phyloP scores from a whole-genome alignment of 2,113 vertebrate species.

The Prionailurus bengalensis region DNA sequence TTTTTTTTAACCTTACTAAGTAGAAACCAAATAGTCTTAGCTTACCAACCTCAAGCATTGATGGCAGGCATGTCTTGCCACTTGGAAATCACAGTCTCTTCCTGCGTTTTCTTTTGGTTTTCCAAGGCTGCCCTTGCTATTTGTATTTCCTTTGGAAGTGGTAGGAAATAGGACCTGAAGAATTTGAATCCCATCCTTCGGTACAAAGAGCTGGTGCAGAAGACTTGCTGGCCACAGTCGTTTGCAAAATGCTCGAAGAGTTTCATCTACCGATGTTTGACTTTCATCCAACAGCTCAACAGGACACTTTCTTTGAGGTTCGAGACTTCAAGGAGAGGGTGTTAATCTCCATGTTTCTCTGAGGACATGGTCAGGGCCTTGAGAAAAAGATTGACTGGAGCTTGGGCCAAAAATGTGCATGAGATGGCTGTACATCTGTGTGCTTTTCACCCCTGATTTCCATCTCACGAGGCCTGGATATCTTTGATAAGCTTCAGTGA shows the following conservation, averaged over 20 bases:
- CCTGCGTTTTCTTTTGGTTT: not conserved
- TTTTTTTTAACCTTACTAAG: not conserved
- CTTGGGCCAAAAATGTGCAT: not conserved
- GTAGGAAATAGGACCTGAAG: not conserved
- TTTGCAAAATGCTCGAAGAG: not conserved
- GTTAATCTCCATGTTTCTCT: not conserved
- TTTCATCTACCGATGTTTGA: not conserved
- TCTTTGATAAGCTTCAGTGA: not conserved
- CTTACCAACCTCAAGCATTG: not conserved
- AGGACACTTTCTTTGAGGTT: not conserved
- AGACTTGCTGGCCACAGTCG: not conserved
- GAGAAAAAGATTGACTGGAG: not conserved
- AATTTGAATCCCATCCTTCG: not conserved
- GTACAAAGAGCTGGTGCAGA: not conserved
- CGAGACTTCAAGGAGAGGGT: not conserved
- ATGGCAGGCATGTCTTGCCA: not conserved
- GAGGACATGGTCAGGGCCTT: not conserved
- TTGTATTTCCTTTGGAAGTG: not conserved
- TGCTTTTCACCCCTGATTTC: not conserved
- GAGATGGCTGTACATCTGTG: no score
- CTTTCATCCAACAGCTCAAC: not conserved
- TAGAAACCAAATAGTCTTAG: not conserved
- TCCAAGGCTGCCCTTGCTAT: not conserved
- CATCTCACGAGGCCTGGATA: fast-evolving
- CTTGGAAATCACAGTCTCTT: not conserved